Evolutionary conservation across 1,140 invertebrate genomes (phyloP), one percentile per base, ranked within the genome.

Genomic region (Drosophila mojavensis): DNA sequence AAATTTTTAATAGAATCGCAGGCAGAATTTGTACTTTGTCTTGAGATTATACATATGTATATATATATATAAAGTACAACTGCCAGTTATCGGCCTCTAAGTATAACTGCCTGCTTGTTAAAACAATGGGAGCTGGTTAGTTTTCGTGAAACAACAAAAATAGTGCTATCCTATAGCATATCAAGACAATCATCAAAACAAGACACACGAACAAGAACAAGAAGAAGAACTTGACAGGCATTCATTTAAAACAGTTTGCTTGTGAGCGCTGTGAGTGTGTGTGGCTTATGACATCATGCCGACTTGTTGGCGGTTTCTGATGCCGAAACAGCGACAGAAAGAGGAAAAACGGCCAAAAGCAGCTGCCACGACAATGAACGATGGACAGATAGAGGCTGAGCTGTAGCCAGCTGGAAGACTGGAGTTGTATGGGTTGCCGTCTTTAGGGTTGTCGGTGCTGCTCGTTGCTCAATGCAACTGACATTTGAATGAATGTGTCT

Each of bases 401-500:
- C 33, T 9, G 13, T 4, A 60, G 47, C 48, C 20, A 55, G 15
- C 17, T 65, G 63, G 24, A 45, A 26, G 36, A 53, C 15, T 53
- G 48, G 47, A 66, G 54, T 67, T 67, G 70, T 41, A 24, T 24
- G 20, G 20, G 20, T 24, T 24, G 20, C 2, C 48, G 53, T 45
- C 20, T 63, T 48, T 48, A 48, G 58, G 58, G 43, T 33, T 48
- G 43, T 47, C 56, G 56, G 3, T 17, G 20, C 24, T 24, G 6
- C 24, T 13, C 5, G 20, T 24, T 24, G 65, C 13, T 51, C 24
- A 26, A n/a, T 36, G 30, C 30, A 77, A 65, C 47, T 86, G 83
- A 88, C 83, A 88, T 89, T 88, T 88, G 78, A 88, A 88, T 85
- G 81, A 39, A 39, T 86, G 82, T 86, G 78, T 86, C 85, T 85